Conservation (phyloP, 1,140 invertebrate genomes). For the Brachionus rubens region DNA sequence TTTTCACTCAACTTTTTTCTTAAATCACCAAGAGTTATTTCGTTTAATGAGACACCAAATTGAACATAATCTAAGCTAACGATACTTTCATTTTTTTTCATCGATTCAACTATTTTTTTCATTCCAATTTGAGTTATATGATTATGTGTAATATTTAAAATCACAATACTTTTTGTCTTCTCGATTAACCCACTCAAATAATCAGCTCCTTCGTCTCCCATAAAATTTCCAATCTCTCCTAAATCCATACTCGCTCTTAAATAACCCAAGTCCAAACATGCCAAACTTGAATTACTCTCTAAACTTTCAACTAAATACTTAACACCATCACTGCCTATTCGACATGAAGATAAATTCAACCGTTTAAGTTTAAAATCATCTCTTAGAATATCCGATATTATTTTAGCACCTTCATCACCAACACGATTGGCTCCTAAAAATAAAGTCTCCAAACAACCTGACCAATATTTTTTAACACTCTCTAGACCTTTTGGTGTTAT, state of each 20-base stretch:
- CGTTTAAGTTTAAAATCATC: not conserved
- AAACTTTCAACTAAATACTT: slow-evolving; percentile 3
- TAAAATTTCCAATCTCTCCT: slow-evolving; percentile 33
- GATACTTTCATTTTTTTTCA: not conserved
- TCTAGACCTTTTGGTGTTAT: not conserved
- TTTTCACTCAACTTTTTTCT: not conserved
- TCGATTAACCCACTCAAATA: not conserved
- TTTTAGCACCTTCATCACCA: slow-evolving; percentile 24
- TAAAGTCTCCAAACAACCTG: slow-evolving; percentile 18
- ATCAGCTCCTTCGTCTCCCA: slow-evolving; percentile 38
- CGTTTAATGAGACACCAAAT: not conserved
- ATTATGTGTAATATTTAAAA: slow-evolving; percentile 28
- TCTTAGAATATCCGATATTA: slow-evolving; percentile 4
- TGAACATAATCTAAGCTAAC: not conserved
- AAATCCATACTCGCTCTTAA: slow-evolving; percentile 36
- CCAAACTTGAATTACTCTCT: not conserved
- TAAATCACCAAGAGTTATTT: not conserved
- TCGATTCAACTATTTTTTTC: not conserved
- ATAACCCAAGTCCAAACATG: slow-evolving; percentile 29
- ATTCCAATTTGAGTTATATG: slow-evolving; percentile 20
- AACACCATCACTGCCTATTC: slow-evolving; percentile 17
- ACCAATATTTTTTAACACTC: not conserved
- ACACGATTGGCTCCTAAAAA: slow-evolving; percentile 32
- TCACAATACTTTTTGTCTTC: not conserved
- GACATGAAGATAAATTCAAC: slow-evolving; percentile 12